A percentile compares a stretch with the other conserved stretches of the same genome.
These are phyloP conservation scores for Larimichthys polyactis DNA, from an alignment of 2,113 vertebrate species.

Conservation along the genomic window DNA sequence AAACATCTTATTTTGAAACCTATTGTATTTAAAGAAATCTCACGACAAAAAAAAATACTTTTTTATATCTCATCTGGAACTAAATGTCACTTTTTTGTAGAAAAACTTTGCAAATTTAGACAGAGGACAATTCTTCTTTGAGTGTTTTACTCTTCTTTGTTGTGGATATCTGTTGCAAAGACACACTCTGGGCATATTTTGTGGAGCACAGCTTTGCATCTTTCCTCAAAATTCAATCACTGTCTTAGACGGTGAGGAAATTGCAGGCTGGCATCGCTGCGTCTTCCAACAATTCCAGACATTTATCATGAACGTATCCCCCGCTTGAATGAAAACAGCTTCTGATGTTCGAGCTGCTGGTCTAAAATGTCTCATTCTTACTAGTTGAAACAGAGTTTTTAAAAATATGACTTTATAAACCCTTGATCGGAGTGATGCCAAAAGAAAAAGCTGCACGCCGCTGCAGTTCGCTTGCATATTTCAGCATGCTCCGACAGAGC, in stretches of 20 bases:
- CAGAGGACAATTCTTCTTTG: too few relatives aligned
- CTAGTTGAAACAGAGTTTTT: neutral
- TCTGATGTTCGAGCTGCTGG: neutral
- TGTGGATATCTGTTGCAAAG: too few relatives aligned
- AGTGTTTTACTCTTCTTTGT: too few relatives aligned
- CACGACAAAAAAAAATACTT: too few relatives aligned
- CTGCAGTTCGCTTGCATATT: slow-evolving; percentile 13
- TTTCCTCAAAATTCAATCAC: neutral
- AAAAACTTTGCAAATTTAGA: too few relatives aligned
- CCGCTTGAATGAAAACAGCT: neutral
- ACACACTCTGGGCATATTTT: too few relatives aligned
- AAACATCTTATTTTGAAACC: neutral
- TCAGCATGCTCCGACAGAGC: slow-evolving; percentile 46
- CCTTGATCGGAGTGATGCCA: neutral
- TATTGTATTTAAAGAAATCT: too few relatives aligned
- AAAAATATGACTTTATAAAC: neutral
- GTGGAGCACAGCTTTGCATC: too few relatives aligned
- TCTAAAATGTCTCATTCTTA: neutral
- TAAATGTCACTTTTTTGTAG: too few relatives aligned
- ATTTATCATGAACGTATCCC: neutral
- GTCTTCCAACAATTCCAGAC: neutral
- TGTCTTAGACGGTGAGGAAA: too few relatives aligned
- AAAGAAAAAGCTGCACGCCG: neutral
- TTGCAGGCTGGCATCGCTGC: neutral
- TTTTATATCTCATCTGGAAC: too few relatives aligned